Base-by-base conservation (phyloP, 2,888 invertebrate species). In the Ligdia adustata region DNA sequence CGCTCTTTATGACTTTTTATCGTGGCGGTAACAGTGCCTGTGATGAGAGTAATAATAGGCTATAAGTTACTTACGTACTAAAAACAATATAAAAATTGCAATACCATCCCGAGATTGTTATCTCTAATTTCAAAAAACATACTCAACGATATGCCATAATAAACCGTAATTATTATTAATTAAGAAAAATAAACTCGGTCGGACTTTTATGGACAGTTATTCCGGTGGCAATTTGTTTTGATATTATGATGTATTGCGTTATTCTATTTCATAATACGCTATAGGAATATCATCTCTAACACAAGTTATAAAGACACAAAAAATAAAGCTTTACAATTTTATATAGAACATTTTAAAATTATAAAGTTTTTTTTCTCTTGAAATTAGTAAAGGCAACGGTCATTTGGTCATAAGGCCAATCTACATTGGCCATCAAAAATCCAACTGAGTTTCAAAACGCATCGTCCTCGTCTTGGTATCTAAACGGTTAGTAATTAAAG, bases 401-500 rank as follows among this genome's bases (percentile, higher is more conserved):
- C 53, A 55, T 54, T 44, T 46, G 52, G 52, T 51, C 55, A 62
- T 60, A 53, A 46, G 46, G 50, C 53, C 57, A 62, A 70, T 68
- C 61, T 62, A 57, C 68, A 72, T 61, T 64, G 47, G 56, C 46
- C 46, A 67, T 62, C 60, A 48, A 40, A 52, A 49, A 56, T 51
- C 43, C 27, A 39, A 48, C 43, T 22, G 28, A 39, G 39, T 52
- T 42, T 45, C 33, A 20, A 38, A 53, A 52, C 42, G 44, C 44
- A 52, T 60, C 58, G 59, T 62, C 63, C 59, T 53, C 55, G 55
- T 32, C 33, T 38, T 42, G 52, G 53, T 64, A 69, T 72, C 75
- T 74, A 72, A 74, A 72, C 64, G 67, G 64, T 64, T 66, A 40
- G 51, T 72, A 75, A 76, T 77, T 70, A 75, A 75, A 66, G 57